Conservation (phyloP, 1,140 invertebrate species). For the Eueides isabella region DNA sequence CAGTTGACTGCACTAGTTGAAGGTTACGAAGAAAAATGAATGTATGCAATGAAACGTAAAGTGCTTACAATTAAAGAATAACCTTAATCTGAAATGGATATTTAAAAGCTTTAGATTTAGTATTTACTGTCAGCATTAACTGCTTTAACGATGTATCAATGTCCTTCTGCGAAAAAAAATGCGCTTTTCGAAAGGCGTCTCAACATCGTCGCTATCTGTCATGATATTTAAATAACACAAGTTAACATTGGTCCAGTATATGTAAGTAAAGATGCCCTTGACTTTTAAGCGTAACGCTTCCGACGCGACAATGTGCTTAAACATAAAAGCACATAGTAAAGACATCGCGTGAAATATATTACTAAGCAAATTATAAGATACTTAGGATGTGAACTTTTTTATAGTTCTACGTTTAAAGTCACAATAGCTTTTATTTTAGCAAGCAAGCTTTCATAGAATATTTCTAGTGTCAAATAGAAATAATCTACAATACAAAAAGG, state of each 20-base stretch:
- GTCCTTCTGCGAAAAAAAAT: constrained; percentile 65
- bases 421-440: too few relatives aligned
- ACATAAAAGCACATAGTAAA: constrained; percentile 17
- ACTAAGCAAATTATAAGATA: too few relatives aligned
- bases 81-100: constrained; percentile 8
- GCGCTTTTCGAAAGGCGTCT: constrained; percentile 70
- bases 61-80: not conserved
- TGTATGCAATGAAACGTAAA: not conserved
- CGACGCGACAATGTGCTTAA: constrained; percentile 61
- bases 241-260: constrained; percentile 79
- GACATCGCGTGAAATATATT: constrained; percentile 1
- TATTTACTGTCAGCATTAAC: constrained; percentile 21
- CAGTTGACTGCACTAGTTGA: constrained; percentile 3
- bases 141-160: constrained; percentile 41
- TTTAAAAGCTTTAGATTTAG: constrained; percentile 30
- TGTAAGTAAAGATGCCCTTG: constrained; percentile 66
- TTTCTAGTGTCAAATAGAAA: too few relatives aligned
- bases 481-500: too few relatives aligned
- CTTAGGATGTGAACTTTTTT: too few relatives aligned
- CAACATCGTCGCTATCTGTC: constrained; percentile 54
- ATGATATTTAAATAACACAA: constrained; percentile 81
- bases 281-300: constrained; percentile 77
- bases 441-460: too few relatives aligned
- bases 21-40: not conserved
- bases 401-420: too few relatives aligned